Evolutionary conservation across 2,888 invertebrate species (phyloP), one percentile per base, ranked within the genome.

Genomic region (Falcaria lacertinaria): DNA sequence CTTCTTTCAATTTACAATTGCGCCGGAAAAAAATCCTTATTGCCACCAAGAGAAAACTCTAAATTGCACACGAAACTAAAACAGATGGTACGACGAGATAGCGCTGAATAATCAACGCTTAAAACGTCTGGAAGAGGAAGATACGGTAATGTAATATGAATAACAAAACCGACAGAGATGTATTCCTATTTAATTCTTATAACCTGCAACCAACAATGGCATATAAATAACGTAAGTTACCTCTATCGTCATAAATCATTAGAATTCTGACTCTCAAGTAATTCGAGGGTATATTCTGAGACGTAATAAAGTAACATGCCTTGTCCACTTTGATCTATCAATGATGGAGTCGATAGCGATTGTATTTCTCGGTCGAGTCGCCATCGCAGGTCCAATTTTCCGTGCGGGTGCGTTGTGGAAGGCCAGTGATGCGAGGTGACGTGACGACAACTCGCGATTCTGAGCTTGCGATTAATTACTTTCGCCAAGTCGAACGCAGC

Each of bases 61-160:
- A 53, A 73, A 71, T 75, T 61, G 54, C 54, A 28, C 47, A 48
- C 53, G 50, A 52, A 41, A 52, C 41, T 47, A 45, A 50, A 73
- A 67, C 87, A 89, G 89, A 89, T 88, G 89, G 80, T 78, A 73
- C 72, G 64, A 64, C 57, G 64, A 69, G 87, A 88, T 88, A 87
- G 75, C 80, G 80, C 81, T 84, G 87, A 87, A 89, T 89, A 89
- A 89, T 88, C 89, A 89, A 88, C 88, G 85, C 85, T 87, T 87
- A 84, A 84, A 88, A 87, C 84, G 86, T 85, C 87, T 86, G 82
- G 85, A 86, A 87, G 86, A 83, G 87, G 85, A 88, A 87, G 87
- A 89, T 88, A 87, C 84, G 79, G 83, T 84, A 88, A 88, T 83
- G 83, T 81, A 80, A 86, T 87, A 88, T 88, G 88, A 88, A 89